Evolutionary conservation across 2,113 vertebrate species (phyloP).

Genomic region (Gallinago jamesoni): DNA sequence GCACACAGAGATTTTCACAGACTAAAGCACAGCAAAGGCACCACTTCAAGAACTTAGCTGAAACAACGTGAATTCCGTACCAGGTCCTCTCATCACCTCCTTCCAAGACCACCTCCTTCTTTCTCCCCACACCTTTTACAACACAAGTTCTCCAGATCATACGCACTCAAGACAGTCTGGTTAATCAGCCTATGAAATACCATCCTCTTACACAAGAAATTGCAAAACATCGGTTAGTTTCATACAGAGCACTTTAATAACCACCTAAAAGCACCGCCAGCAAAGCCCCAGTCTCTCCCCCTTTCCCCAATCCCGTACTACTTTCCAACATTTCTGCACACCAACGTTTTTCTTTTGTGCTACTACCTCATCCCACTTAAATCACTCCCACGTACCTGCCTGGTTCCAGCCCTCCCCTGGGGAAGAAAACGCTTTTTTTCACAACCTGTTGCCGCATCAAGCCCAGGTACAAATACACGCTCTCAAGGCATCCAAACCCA

Average conservation of each 20-base stretch:
- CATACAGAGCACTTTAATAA: neutral
- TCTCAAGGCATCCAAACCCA: neutral
- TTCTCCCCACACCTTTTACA: neutral
- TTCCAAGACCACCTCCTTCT: neutral
- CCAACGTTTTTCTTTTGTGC: neutral
- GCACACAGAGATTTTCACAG: neutral
- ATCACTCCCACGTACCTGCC: neutral
- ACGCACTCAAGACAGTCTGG: neutral
- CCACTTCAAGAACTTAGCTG: neutral
- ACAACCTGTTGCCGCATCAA: neutral
- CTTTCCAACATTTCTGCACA: neutral
- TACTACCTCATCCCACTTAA: neutral
- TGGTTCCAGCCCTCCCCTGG: neutral
- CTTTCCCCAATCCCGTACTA: neutral
- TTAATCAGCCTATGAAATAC: neutral
- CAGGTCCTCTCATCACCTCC: neutral
- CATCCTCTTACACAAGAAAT: neutral
- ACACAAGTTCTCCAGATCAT: neutral
- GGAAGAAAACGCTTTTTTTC: neutral
- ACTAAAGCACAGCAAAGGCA: neutral
- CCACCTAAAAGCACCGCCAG: neutral
- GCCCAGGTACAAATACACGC: neutral
- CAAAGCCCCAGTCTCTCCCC: neutral
- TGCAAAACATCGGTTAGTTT: neutral
- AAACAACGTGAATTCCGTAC: neutral